Evolutionary conservation across 1,140 invertebrate genomes (phyloP), one percentile per base, ranked within the genome.

Genomic region (Bombus superbus): DNA sequence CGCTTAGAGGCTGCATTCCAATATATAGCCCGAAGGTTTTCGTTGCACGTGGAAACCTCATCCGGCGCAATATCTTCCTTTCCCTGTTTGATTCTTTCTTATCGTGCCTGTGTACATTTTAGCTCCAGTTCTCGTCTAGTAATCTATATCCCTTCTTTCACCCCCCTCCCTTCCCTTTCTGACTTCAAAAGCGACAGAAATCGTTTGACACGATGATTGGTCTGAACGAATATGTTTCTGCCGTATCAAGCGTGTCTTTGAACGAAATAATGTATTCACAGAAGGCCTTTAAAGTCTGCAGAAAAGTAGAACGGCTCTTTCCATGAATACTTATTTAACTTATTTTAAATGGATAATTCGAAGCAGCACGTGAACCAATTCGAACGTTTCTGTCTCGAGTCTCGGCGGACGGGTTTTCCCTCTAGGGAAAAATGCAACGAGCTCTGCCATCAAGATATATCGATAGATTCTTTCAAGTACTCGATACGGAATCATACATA

Each of bases 1-100:
- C 76, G 85, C 88, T 89, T 77, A 80, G 82, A 62, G 64, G 9
- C n/a, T 42, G 76, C 72, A 47, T 84, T 75, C n/a, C 82, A 89
- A 88, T 86, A 89, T 82, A 69, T 88, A 62, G 64, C 42, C 22
- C 71, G 59, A 53, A 79, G 66, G 35, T 22, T 53, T 53, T 53
- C 18, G 47, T 42, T 87, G 40, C 79, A 78, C 53, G 53, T 66
- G 73, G 75, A 85, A 85, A 73, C 82, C 59, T 77, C 59, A 64
- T 71, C 44, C 74, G 57, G 59, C 72, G 83, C 82, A 83, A 85
- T 85, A 83, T 82, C 86, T 85, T 71, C 57, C 32, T 53, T 22
- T 53, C 62, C 6, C n/a, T 64, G 47, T 44, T 81, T 66, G 15
- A 74, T 38, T 59, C 82, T 44, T 64, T 64, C 38, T 71, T 69